Evolutionary conservation across 2,113 vertebrate genomes (phyloP).

Genomic region (Pollimyrus isidori): DNA sequence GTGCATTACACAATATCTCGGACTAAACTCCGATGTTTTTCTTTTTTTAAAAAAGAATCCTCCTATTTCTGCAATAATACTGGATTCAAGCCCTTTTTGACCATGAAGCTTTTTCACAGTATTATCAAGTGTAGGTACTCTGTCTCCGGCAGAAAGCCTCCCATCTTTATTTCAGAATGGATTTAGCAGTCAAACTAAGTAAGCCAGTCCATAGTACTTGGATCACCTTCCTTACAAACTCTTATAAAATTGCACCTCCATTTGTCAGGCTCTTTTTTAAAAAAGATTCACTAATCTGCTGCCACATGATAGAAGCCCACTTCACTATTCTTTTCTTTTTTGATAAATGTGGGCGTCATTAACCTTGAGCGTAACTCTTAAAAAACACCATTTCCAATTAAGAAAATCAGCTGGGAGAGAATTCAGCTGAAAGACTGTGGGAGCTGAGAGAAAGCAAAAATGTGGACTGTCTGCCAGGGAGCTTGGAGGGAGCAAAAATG

Average conservation of each 20-base stretch:
- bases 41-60: background rate
- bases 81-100: background rate
- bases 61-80: background rate
- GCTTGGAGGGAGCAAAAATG: background rate
- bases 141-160: background rate
- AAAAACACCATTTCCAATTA: background rate
- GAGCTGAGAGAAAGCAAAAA: background rate
- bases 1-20: background rate
- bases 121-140: background rate
- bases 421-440: too few relatives aligned
- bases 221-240: background rate
- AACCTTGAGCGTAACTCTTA: background rate
- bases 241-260: background rate
- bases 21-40: background rate
- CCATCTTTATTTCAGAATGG: background rate
- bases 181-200: background rate
- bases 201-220: background rate
- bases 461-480: background rate
- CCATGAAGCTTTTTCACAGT: background rate
- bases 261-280: background rate
- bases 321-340: background rate
- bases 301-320: background rate
- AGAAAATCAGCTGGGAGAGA: background rate
- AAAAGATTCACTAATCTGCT: conserved; percentile 4
- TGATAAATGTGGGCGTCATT: background rate